Evolutionary conservation across 1,140 invertebrate species (phyloP).

Genomic region (Cotesia vestalis): DNA sequence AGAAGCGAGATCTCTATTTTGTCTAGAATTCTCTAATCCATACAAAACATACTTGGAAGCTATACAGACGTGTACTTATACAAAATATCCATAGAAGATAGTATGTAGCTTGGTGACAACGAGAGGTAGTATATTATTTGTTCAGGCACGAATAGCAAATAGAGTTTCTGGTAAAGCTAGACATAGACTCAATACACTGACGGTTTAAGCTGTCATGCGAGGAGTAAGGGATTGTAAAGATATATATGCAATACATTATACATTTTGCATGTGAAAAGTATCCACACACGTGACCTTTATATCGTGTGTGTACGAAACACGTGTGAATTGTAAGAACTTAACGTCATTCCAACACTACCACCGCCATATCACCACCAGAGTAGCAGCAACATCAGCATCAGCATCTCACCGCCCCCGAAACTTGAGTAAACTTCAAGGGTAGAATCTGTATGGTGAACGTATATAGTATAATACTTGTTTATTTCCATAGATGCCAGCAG

Average conservation of each 20-base stretch:
- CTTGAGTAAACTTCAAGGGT: slow-evolving; percentile 3
- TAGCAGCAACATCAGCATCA: neutral
- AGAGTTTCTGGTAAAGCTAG: slow-evolving; percentile 1
- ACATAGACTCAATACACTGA: neutral
- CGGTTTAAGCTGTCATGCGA: slow-evolving; percentile 4
- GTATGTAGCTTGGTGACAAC: neutral
- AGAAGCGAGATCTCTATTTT: neutral
- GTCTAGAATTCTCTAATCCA: no score
- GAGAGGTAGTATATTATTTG: slow-evolving; percentile 6
- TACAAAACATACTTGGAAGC: no score
- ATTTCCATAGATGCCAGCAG: slow-evolving; percentile 14
- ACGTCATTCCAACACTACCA: neutral
- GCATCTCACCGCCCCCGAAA: slow-evolving; percentile 1
- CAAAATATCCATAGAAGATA: slow-evolving; percentile 2
- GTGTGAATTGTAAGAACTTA: slow-evolving; percentile 11
- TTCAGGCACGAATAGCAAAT: slow-evolving; percentile 16
- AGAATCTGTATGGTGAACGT: slow-evolving; percentile 1
- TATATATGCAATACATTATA: neutral
- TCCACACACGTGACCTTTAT: slow-evolving; percentile 14
- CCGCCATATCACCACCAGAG: neutral
- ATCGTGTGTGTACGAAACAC: neutral
- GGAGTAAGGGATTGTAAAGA: neutral
- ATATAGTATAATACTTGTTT: neutral
- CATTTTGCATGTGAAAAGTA: neutral
- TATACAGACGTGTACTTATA: neutral